These are phyloP conservation scores for Eclectus roratus DNA, from an alignment of 2,113 vertebrate species.

Conservation along the genomic window DNA sequence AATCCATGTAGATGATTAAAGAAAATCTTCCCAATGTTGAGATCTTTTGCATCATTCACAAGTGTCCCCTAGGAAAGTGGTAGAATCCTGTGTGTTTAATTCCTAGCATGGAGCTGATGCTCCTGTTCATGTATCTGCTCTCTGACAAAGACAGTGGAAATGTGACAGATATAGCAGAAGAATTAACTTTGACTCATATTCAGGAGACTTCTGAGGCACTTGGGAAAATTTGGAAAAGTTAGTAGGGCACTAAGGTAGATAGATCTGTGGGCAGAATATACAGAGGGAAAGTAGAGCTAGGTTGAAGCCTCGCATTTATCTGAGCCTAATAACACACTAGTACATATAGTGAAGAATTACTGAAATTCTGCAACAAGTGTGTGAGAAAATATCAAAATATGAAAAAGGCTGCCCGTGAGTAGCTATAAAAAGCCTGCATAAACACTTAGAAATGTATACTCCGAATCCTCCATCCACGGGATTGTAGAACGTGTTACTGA, in stretches of 20 bases:
- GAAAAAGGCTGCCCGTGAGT: neutral
- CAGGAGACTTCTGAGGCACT: neutral
- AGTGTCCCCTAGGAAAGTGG: neutral
- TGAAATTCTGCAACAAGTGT: neutral
- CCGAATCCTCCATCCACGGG: neutral
- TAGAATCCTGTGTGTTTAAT: neutral
- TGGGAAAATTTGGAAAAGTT: neutral
- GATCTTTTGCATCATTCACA: neutral
- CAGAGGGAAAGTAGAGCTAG: neutral
- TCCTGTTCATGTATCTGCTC: neutral
- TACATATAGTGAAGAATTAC: neutral
- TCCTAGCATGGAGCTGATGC: neutral
- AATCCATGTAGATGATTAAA: neutral
- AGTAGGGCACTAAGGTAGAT: neutral
- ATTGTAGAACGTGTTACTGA: neutral
- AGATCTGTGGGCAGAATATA: neutral
- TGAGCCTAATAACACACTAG: neutral
- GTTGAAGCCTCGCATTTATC: neutral
- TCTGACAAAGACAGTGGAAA: neutral
- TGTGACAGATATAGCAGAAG: neutral
- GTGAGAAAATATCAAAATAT: neutral
- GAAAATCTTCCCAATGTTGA: neutral
- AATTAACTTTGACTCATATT: neutral
- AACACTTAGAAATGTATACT: neutral
- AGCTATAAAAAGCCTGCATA: neutral